Evolutionary conservation across 2,888 invertebrate genomes (phyloP).

Genomic region (Dione vanillae): DNA sequence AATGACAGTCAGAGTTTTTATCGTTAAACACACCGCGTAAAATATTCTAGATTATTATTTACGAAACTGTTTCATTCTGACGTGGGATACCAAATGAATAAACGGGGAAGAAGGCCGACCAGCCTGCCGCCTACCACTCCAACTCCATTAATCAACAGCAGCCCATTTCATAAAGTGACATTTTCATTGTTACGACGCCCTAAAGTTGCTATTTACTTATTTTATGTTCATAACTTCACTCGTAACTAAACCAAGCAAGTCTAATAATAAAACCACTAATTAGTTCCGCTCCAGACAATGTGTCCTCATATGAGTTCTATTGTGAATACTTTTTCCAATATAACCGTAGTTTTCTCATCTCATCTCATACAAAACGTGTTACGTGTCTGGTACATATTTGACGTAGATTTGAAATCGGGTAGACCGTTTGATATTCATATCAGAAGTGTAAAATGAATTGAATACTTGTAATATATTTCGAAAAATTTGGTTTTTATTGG

Average conservation of each 20-base stretch:
- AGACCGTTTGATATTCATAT: constrained; percentile 34
- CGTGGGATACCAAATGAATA: constrained; percentile 64
- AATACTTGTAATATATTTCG: constrained; percentile 19
- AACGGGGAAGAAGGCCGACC: constrained; percentile 69
- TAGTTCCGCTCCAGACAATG: constrained; percentile 47
- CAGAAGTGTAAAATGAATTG: constrained; percentile 33
- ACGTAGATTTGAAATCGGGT: constrained; percentile 37
- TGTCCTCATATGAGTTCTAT: constrained; percentile 45
- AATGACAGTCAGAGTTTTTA: constrained; percentile 19
- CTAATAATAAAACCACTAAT: constrained; percentile 62
- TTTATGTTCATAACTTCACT: constrained; percentile 66
- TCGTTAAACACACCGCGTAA: constrained; percentile 10
- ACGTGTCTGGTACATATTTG: constrained; percentile 35
- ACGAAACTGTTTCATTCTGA: constrained; percentile 53
- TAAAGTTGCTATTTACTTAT: constrained; percentile 73
- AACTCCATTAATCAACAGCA: constrained; percentile 76
- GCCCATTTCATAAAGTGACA: constrained; percentile 81
- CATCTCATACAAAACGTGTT: constrained; percentile 42
- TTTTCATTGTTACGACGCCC: constrained; percentile 77
- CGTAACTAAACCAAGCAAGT: constrained; percentile 58
- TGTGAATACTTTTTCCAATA: constrained; percentile 43
- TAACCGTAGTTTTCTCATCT: constrained; percentile 40
- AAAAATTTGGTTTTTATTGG: background rate
- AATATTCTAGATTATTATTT: constrained; percentile 55
- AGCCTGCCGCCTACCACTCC: constrained; percentile 60